phyloP scores from a whole-genome alignment of 1,140 invertebrate species.

The Apis cerana region DNA sequence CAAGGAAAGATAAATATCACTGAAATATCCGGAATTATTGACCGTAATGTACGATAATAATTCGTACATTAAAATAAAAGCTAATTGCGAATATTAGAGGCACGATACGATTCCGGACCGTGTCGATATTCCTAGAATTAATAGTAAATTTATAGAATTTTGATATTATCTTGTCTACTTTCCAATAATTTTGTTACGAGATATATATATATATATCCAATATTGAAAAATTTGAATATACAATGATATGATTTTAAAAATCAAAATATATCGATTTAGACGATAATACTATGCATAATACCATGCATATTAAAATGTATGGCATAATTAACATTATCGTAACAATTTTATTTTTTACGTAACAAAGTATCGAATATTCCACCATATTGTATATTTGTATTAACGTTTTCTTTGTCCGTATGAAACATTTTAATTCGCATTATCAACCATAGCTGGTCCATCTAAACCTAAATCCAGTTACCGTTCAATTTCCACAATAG shows the following conservation, averaged over 20 bases:
- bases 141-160: constrained; percentile 28
- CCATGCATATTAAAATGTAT: no score
- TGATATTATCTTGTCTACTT: constrained; percentile 7
- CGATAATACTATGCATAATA: no score
- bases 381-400: background rate
- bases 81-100: constrained; percentile 10
- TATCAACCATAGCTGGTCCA: constrained; percentile 14
- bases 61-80: constrained; percentile 59
- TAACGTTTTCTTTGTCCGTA: background rate
- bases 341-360: background rate
- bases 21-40: constrained; percentile 13
- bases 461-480: constrained; percentile 53
- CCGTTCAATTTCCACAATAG: constrained; percentile 51
- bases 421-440: constrained; percentile 9
- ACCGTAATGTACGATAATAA: constrained; percentile 15
- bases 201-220: background rate
- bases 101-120: constrained; percentile 30
- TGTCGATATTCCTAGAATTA: background rate
- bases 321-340: background rate
- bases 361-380: background rate
- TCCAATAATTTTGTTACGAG: background rate
- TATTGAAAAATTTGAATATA: no score
- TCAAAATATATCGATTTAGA: no score
- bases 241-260: no score
- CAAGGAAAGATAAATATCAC: constrained; percentile 45